phyloP scores from a whole-genome alignment of 2,888 invertebrate genomes.

The Drosophila subquinaria region DNA sequence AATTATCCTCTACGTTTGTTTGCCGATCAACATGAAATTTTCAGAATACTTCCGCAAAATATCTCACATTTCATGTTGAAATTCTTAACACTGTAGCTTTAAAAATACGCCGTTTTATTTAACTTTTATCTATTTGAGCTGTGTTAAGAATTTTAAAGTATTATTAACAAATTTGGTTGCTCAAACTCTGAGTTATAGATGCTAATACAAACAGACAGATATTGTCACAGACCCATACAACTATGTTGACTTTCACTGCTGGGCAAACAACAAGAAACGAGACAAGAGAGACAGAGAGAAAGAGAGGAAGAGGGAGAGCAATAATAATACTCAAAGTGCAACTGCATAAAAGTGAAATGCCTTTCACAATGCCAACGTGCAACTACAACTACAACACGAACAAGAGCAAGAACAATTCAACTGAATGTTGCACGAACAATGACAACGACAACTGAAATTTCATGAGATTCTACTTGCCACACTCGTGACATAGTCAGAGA shows the following conservation, averaged over 20 bases:
- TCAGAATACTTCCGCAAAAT: no score
- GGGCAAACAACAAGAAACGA: neutral
- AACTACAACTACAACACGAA: constrained; percentile 27
- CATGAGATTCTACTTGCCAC: constrained; percentile 56
- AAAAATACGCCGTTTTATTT: no score
- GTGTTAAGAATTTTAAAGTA: no score
- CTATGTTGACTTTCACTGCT: neutral
- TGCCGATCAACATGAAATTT: no score
- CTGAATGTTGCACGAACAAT: constrained; percentile 51
- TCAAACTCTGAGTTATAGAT: neutral
- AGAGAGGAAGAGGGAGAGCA: constrained; percentile 35
- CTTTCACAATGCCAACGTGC: constrained; percentile 76
- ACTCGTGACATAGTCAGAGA: constrained; percentile 11
- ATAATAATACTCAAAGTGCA: constrained; percentile 82
- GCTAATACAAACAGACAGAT: neutral
- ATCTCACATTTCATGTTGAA: no score
- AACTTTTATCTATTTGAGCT: no score
- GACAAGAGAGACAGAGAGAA: constrained; percentile 5
- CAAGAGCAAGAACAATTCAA: constrained; percentile 45
- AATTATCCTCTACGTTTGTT: no score
- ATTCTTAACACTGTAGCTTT: no score
- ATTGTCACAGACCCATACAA: neutral
- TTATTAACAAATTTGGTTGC: no score
- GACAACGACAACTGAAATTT: constrained; percentile 60
- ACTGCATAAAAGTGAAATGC: constrained; percentile 82